phyloP scores from a whole-genome alignment of 1,140 invertebrate species.

The Limonius californicus region DNA sequence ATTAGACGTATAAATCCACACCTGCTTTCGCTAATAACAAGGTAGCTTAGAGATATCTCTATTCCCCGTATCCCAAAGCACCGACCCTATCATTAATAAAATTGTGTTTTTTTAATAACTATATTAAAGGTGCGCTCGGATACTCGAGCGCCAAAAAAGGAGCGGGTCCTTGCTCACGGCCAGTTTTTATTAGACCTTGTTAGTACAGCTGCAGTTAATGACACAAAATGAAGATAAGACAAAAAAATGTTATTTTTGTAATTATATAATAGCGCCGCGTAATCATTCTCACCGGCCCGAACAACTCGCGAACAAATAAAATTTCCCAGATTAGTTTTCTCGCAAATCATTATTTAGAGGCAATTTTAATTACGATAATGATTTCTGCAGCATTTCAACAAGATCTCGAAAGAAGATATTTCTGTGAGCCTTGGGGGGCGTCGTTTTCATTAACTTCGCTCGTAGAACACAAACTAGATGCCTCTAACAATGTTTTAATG shows the following conservation, averaged over 20 bases:
- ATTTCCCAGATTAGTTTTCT: not conserved
- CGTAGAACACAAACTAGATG: not conserved
- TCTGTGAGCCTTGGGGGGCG: no score
- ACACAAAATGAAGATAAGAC: constrained; percentile 5
- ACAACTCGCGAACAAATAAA: no score
- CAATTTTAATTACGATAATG: no score
- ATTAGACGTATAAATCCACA: constrained; percentile 6
- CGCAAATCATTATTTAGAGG: no score
- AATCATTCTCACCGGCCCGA: not conserved
- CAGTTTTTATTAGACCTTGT: constrained; percentile 12
- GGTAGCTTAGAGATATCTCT: not conserved
- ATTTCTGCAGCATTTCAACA: no score
- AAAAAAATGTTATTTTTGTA: not conserved
- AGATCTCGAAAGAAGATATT: no score
- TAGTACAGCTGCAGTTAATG: constrained; percentile 10
- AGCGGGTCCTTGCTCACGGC: not conserved
- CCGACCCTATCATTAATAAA: constrained; percentile 14
- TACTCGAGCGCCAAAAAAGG: not conserved
- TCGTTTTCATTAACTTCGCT: not conserved
- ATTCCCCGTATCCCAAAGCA: constrained; percentile 8
- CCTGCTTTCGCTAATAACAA: constrained; percentile 12
- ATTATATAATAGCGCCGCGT: not conserved
- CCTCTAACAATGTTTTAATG: not conserved
- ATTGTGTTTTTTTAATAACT: constrained; percentile 14
- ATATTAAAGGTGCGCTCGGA: constrained; percentile 4